phyloP scores from a whole-genome alignment of 1,140 invertebrate species.

The Drosophila ironensis region DNA sequence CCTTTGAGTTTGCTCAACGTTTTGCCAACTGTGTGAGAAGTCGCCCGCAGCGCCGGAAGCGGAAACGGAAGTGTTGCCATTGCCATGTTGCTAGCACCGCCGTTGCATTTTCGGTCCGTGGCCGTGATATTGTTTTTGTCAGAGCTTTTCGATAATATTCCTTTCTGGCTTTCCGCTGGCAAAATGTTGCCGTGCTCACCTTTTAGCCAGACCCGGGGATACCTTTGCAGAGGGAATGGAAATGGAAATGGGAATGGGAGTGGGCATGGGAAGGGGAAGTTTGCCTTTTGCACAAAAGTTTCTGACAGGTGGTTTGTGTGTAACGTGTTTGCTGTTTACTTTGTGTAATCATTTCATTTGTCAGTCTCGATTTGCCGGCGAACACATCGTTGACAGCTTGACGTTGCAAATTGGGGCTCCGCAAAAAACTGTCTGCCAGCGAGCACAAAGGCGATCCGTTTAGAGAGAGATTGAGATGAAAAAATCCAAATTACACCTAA shows the following conservation, averaged over 20 bases:
- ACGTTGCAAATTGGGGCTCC: conserved; percentile 39
- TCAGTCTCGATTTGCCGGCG: conserved; percentile 69
- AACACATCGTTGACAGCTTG: conserved; percentile 58
- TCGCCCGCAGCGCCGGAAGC: conserved; percentile 72
- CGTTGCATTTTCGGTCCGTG: conserved; percentile 56
- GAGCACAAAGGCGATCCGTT: too few species aligned
- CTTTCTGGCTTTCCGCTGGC: conserved; percentile 67
- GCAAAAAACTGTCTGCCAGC: conserved; percentile 1
- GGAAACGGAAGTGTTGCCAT: conserved; percentile 79
- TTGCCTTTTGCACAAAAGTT: conserved; percentile 46
- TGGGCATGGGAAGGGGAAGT: not conserved
- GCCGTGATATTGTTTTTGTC: conserved; percentile 50
- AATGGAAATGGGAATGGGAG: too few species aligned
- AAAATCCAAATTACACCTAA: too few species aligned
- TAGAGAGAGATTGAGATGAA: too few species aligned
- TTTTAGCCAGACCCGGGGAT: too few species aligned
- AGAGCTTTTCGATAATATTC: conserved; percentile 63
- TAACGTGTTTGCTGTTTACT: conserved; percentile 68
- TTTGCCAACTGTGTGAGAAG: conserved; percentile 71
- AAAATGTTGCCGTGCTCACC: conserved; percentile 50
- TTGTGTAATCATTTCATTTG: conserved; percentile 80
- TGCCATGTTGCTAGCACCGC: conserved; percentile 72
- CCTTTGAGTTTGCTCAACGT: conserved; percentile 57
- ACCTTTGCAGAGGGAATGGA: too few species aligned
- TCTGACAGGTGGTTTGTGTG: conserved; percentile 74